These are phyloP conservation scores for Erithacus rubecula DNA, from an alignment of 2,797 vertebrate species.

Conservation along the genomic window DNA sequence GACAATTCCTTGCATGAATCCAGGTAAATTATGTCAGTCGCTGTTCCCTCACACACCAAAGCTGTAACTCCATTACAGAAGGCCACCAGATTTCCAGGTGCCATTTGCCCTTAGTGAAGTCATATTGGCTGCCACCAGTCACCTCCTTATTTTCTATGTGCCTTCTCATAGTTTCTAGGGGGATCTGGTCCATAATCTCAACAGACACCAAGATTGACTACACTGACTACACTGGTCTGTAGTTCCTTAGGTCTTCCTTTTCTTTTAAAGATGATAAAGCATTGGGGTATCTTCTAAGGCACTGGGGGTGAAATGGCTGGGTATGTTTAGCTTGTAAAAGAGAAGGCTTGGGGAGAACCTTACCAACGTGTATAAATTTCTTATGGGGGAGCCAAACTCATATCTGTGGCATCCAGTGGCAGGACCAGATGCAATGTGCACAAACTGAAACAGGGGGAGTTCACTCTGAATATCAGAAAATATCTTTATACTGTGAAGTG, in stretches of 20 bases:
- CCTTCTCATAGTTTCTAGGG: background rate
- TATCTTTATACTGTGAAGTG: background rate
- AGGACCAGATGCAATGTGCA: background rate
- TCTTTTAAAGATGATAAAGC: background rate
- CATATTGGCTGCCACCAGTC: background rate
- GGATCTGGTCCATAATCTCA: background rate
- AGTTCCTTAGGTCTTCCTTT: background rate
- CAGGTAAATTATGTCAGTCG: rapidly evolving
- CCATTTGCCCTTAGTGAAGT: background rate
- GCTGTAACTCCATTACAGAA: rapidly evolving
- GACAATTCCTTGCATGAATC: background rate
- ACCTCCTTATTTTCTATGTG: background rate
- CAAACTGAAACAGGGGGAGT: background rate
- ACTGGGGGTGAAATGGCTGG: background rate
- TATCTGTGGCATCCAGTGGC: background rate
- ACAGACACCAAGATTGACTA: rapidly evolving
- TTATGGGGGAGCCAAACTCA: background rate
- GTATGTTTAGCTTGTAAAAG: background rate
- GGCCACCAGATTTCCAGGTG: background rate
- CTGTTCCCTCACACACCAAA: background rate
- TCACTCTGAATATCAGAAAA: background rate
- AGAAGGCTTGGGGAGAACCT: background rate
- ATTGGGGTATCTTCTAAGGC: background rate
- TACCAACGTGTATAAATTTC: background rate
- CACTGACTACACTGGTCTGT: background rate